Evolutionary conservation across 2,888 invertebrate genomes (phyloP), one percentile per base, ranked within the genome.

Genomic region (Clivina fossor): DNA sequence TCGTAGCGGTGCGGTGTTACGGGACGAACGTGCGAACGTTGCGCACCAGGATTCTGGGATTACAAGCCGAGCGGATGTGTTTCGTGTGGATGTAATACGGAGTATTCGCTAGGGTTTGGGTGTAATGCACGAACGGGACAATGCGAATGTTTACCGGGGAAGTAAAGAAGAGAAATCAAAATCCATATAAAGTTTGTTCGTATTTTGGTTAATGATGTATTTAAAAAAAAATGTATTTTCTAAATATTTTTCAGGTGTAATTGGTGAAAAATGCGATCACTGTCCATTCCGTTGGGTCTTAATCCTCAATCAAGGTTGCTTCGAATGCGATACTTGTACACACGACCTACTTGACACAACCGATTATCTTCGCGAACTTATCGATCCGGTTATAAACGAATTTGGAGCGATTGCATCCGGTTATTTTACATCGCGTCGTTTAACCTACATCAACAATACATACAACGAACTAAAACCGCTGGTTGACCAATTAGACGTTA

Each of bases 271-370:
- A 70, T 99, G 98, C 70, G 93, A 98, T 67, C 84, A 88, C 22
- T 99, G 98, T 68, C 91, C 96, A 0, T 83, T 88, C 65, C 82
- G 96, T 60, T 95, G 93, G 88, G 91, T 95, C 1, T 80, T 98
- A 9, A 83, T 94, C 28, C 82, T 82, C 2, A 81, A 84, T 54
- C 79, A 87, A 60, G 98, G 98, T 0, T 99, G 99, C 68, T 82
- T 86, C 66, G 85, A 86, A 63, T 99, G 98, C 68, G 93, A 95
- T 72, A 86, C 86, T 11, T 99, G 99, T 69, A 90, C 90, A 1
- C 90, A 95, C 68, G 88, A 91, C 32, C 78, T 99, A 2, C 76
- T 98, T 22, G 89, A 94, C 72, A 88, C 90, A 1, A 88, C 94
- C 1, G 92, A 96, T 65, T 77, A 80, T 8, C 73, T 96, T 58